These are phyloP conservation scores for Pachyramphus minor DNA, from an alignment of 2,113 vertebrate genomes.

Conservation along the genomic window DNA sequence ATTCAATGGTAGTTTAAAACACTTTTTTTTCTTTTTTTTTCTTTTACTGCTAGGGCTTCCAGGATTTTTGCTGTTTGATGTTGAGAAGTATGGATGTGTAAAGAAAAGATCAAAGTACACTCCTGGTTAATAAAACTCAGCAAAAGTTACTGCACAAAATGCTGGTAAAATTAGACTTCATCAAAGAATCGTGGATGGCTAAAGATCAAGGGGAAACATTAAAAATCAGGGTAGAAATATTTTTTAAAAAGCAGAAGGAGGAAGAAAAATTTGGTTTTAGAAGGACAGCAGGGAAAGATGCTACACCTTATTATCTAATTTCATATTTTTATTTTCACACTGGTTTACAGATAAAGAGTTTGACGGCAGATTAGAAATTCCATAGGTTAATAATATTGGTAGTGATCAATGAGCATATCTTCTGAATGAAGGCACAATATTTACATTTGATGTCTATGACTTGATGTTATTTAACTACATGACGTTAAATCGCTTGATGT, in stretches of 20 bases:
- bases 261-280: background rate
- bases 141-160: slow-evolving; percentile 50
- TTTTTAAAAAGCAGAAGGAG: background rate
- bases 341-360: background rate
- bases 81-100: slow-evolving; percentile 14
- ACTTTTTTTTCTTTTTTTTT: background rate
- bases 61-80: slow-evolving; percentile 50
- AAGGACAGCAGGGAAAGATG: background rate
- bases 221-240: background rate
- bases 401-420: background rate
- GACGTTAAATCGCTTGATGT: too few species aligned
- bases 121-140: slow-evolving; percentile 46
- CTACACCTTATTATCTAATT: background rate
- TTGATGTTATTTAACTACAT: too few species aligned
- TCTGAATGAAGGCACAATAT: background rate
- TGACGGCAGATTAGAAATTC: background rate
- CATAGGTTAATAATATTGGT: background rate
- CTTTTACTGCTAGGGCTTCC: background rate
- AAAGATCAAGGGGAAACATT: slow-evolving; percentile 6
- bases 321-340: background rate
- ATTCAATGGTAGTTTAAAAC: slow-evolving; percentile 8
- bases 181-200: slow-evolving; percentile 14
- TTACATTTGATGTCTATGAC: background rate
- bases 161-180: slow-evolving; percentile 37
- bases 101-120: slow-evolving; percentile 55